These are phyloP conservation scores for Trichogramma pretiosum DNA, from an alignment of 1,140 invertebrate genomes.

Conservation along the genomic window DNA sequence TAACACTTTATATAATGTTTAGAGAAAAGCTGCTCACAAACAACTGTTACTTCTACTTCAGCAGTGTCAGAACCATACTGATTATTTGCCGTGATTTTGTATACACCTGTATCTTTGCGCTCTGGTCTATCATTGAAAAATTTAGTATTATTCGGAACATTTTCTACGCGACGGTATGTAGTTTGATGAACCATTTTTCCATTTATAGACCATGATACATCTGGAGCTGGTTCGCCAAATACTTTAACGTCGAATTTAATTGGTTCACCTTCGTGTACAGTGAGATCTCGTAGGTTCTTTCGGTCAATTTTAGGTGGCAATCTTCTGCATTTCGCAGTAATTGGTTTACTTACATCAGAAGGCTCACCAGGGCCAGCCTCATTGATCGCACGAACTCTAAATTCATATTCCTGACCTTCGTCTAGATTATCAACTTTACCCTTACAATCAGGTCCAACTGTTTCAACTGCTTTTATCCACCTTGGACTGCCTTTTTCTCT, in stretches of 20 bases:
- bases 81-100: slow-evolving; percentile 77
- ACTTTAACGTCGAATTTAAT: slow-evolving; percentile 78
- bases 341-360: slow-evolving; percentile 61
- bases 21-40: slow-evolving; percentile 56
- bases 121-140: slow-evolving; percentile 74
- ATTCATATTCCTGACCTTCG: slow-evolving; percentile 80
- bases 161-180: slow-evolving; percentile 59
- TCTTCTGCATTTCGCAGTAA: slow-evolving; percentile 78
- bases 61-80: slow-evolving; percentile 81
- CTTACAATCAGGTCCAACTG: slow-evolving; percentile 67
- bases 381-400: slow-evolving; percentile 75
- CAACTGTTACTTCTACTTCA: slow-evolving; percentile 83
- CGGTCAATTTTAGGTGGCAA: slow-evolving; percentile 87
- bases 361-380: slow-evolving; percentile 73
- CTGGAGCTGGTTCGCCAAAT: slow-evolving; percentile 74
- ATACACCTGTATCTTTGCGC: slow-evolving; percentile 76
- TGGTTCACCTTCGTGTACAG: slow-evolving; percentile 73
- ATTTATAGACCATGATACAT: slow-evolving; percentile 61
- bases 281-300: slow-evolving; percentile 65
- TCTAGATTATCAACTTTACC: slow-evolving; percentile 71
- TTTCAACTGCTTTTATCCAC: slow-evolving; percentile 79
- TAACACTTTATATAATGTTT: slow-evolving; percentile 7
- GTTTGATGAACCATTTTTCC: slow-evolving; percentile 51
- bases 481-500: slow-evolving; percentile 74
- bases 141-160: slow-evolving; percentile 79